Evolutionary conservation across 2,113 vertebrate genomes (phyloP).

Genomic region (Phocoena phocoena): DNA sequence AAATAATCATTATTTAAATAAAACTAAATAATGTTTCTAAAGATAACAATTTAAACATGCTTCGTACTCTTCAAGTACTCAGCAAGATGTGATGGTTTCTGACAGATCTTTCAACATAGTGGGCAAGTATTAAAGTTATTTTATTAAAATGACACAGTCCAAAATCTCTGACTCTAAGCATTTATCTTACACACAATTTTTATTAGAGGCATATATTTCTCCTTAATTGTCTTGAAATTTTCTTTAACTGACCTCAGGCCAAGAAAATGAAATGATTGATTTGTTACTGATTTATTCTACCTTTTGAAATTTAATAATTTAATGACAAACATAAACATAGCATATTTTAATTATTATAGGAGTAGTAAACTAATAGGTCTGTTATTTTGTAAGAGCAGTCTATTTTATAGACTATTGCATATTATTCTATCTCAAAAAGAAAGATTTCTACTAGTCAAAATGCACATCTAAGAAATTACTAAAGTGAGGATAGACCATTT

Average conservation of each 20-base stretch:
- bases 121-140: not conserved
- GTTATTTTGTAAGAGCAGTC: not conserved
- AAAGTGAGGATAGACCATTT: not conserved
- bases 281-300: not conserved
- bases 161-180: not conserved
- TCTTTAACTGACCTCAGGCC: conserved; percentile 44
- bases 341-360: conserved; percentile 24
- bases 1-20: not conserved
- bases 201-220: conserved; percentile 27
- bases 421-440: not conserved
- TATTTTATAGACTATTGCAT: not conserved
- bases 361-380: not conserved
- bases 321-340: conserved; percentile 56
- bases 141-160: not conserved
- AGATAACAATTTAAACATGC: not conserved
- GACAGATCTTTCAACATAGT: not conserved
- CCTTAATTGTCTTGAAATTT: conserved; percentile 27
- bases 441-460: not conserved
- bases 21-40: not conserved
- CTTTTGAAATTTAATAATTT: conserved; percentile 71
- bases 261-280: conserved; percentile 3
- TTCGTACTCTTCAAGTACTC: not conserved
- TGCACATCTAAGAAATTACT: not conserved
- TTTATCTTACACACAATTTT: not conserved
- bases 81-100: not conserved